A percentile compares a stretch with the other conserved stretches of the same genome.
Evolutionary conservation across 2,797 vertebrate genomes (phyloP).

Genomic region (Craterocephalus amniculus): DNA sequence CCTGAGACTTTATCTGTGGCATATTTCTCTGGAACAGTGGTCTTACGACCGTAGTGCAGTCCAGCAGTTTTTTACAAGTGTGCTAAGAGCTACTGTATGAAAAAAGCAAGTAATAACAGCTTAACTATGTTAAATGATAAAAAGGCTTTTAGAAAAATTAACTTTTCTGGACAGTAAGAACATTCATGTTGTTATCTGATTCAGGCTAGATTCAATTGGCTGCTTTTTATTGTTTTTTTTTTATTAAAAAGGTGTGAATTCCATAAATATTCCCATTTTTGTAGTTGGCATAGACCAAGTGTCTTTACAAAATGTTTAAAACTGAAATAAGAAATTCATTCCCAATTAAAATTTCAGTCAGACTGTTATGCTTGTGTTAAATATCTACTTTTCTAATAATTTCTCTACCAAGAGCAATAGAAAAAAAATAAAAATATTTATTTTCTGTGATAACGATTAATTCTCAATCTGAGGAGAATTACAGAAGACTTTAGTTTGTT

Average conservation of each 20-base stretch:
- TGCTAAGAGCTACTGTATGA: slow-evolving; percentile 41
- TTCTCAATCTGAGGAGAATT: no score
- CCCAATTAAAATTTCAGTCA: no score
- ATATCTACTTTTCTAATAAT: no score
- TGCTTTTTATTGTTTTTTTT: background rate
- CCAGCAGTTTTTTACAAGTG: slow-evolving; percentile 25
- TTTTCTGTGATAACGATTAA: no score
- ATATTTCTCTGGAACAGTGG: slow-evolving; percentile 48
- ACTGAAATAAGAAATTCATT: no score
- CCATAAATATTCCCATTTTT: no score
- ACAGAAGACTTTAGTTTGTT: no score
- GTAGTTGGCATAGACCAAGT: no score
- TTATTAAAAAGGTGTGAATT: background rate
- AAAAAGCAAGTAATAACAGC: slow-evolving; percentile 41
- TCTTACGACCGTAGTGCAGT: slow-evolving; percentile 4
- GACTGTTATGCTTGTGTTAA: no score
- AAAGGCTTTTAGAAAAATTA: slow-evolving; percentile 19
- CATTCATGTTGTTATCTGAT: background rate
- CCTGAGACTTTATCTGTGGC: slow-evolving; percentile 45
- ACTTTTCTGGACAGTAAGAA: slow-evolving; percentile 11
- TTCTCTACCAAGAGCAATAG: no score
- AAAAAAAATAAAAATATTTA: no score
- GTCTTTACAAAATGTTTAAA: no score
- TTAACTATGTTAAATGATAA: slow-evolving; percentile 36
- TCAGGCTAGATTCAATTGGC: background rate